These are phyloP conservation scores for Schizothorax lantsangensis DNA, from an alignment of 2,797 vertebrate genomes.

Conservation along the genomic window DNA sequence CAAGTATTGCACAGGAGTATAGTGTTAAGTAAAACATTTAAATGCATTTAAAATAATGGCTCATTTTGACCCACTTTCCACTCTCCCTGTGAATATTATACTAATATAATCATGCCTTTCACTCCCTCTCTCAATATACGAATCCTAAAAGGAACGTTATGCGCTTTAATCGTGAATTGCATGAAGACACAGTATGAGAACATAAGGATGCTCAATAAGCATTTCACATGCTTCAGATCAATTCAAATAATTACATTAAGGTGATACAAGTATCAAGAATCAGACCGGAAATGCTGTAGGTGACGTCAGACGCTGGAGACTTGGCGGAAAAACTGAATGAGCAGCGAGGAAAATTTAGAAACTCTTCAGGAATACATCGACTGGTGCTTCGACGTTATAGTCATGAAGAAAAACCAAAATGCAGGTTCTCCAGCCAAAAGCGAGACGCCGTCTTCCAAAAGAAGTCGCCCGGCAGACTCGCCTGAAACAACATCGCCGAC, in stretches of 20 bases:
- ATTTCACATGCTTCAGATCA: neutral
- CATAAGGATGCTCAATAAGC: neutral
- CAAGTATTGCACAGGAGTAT: neutral
- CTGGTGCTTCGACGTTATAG: too few relatives aligned
- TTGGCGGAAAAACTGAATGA: too few relatives aligned
- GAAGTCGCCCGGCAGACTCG: too few relatives aligned
- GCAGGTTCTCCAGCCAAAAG: too few relatives aligned
- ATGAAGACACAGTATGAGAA: neutral
- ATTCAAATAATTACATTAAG: neutral
- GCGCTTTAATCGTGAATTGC: neutral
- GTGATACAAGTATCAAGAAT: neutral
- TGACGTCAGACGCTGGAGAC: too few relatives aligned
- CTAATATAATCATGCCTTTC: neutral
- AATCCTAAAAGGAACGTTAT: neutral
- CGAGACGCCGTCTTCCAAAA: too few relatives aligned
- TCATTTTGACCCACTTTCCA: neutral
- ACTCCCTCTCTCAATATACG: neutral
- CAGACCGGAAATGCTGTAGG: too few relatives aligned
- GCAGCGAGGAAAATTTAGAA: too few relatives aligned
- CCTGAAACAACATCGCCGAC: too few relatives aligned
- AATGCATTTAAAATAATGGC: neutral
- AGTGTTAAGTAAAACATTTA: neutral
- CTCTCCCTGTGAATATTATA: neutral
- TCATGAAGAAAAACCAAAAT: too few relatives aligned
- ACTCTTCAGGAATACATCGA: too few relatives aligned